Evolutionary conservation across 1,140 invertebrate genomes (phyloP), one percentile per base, ranked within the genome.

Genomic region (Tetranychus cinnabarinus): DNA sequence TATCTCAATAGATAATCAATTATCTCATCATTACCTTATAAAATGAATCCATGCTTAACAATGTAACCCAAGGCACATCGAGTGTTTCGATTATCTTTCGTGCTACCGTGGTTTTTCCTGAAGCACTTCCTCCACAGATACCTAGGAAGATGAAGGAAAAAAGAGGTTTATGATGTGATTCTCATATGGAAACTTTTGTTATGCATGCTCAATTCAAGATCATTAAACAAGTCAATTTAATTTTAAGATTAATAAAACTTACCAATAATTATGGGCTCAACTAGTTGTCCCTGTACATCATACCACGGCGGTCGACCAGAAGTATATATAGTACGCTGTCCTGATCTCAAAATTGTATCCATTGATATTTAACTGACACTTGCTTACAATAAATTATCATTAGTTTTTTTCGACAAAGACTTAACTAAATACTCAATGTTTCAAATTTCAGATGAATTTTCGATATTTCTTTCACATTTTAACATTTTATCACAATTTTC

Each of bases 1-100:
- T 23, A 23, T 23, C 23, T 23, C 23, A 23, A 23, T 23, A 23
- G 23, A 23, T 23, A 23, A 23, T 23, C 23, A 23, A 23, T 23
- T 0, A 23, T 23, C 23, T 23, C 23, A 23, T 23, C 10, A 42
- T 42, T 42, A 90, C 91, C 79, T 98, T 98, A 71, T 98, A 99
- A 75, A 98, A 99, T 4, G 90, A 97, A 70, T 98, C 95, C 91
- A 99, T 93, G 69, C 89, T 93, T 47, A 98, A 79, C 3, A 98
- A 78, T 35, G 92, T 97, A 37, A 98, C 95, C 95, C 95, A 99
- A 42, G 89, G 91, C 64, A 98, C 88, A 76, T 95, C 85, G 6
- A 99, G 76, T 67, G 82, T 85, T 79, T 97, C 90, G 63, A 98
- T 97, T 56, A 98, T 98, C 76, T 90, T 93, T 58, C 84, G 84